Conservation (phyloP, 2,113 vertebrate genomes). For the Myotis brandtii region DNA sequence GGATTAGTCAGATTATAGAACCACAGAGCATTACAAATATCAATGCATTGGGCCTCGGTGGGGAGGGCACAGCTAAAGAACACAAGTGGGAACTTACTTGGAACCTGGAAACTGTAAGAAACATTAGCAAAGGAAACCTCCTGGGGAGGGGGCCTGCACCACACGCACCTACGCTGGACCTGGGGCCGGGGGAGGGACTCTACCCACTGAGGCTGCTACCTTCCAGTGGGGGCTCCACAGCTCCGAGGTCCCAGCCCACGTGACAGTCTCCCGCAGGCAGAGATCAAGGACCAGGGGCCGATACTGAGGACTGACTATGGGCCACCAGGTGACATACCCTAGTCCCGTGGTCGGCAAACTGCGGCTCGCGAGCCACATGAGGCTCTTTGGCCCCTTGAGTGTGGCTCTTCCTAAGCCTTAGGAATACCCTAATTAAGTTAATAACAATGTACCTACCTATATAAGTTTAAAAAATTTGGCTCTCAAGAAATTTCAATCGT, state of each 20-base stretch:
- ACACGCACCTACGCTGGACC: background rate
- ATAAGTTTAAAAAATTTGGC: no score
- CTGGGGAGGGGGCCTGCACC: background rate
- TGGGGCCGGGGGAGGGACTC: background rate
- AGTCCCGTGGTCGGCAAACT: background rate
- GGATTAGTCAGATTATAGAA: slow-evolving; percentile 84
- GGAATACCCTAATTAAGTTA: no score
- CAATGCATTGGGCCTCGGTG: slow-evolving; percentile 73
- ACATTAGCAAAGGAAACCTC: slow-evolving; percentile 44
- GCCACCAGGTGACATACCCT: background rate
- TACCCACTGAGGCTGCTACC: background rate
- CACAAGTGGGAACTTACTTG: slow-evolving; percentile 61
- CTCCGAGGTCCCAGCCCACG: background rate
- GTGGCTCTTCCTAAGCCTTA: no score
- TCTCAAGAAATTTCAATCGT: no score
- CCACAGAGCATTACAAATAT: slow-evolving; percentile 77
- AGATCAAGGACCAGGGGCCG: background rate
- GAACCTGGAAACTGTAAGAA: slow-evolving; percentile 67
- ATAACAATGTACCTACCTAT: no score
- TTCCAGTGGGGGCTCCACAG: background rate
- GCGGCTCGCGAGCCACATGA: no score
- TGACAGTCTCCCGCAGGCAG: background rate
- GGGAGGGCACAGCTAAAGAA: background rate
- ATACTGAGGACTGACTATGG: background rate
- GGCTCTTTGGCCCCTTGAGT: no score